A percentile compares a stretch with the other conserved stretches of the same genome.
These are phyloP conservation scores for Marasmarcha lunaedactyla DNA, from an alignment of 2,888 invertebrate genomes.

Conservation along the genomic window DNA sequence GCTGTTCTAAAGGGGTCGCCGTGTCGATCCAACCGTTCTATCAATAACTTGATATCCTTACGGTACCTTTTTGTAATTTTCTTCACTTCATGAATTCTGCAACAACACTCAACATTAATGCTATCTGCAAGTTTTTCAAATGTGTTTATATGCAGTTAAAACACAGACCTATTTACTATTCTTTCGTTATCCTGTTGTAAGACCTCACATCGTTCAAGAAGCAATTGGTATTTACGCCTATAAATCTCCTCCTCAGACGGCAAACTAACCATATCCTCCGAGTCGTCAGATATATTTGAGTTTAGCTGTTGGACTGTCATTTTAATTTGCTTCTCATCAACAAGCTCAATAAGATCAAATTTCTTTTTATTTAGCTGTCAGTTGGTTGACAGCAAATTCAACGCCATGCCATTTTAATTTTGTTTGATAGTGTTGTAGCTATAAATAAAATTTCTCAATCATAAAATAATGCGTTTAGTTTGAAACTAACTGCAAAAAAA, in stretches of 20 bases:
- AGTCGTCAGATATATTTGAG: conserved; percentile 68
- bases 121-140: neutral
- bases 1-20: conserved; percentile 77
- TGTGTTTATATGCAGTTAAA: conserved; percentile 9
- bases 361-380: conserved; percentile 46
- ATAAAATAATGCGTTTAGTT: too few species aligned
- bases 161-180: conserved; percentile 73
- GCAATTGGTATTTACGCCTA: conserved; percentile 78
- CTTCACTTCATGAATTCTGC: conserved; percentile 77
- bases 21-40: conserved; percentile 76
- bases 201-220: conserved; percentile 80
- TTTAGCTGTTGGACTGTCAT: conserved; percentile 68
- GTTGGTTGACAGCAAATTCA: conserved; percentile 10
- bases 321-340: conserved; percentile 65
- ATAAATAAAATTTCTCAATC: too few species aligned
- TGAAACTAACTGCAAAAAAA: too few species aligned
- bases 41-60: conserved; percentile 77
- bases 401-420: conserved; percentile 10
- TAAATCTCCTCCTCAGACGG: conserved; percentile 75
- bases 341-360: conserved; percentile 55
- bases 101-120: conserved; percentile 24
- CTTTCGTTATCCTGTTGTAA: conserved; percentile 83
- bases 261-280: conserved; percentile 67
- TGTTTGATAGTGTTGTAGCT: too few species aligned
- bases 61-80: conserved; percentile 75